Evolutionary conservation across 2,797 vertebrate genomes (phyloP).

Genomic region (Darevskia mixta): DNA sequence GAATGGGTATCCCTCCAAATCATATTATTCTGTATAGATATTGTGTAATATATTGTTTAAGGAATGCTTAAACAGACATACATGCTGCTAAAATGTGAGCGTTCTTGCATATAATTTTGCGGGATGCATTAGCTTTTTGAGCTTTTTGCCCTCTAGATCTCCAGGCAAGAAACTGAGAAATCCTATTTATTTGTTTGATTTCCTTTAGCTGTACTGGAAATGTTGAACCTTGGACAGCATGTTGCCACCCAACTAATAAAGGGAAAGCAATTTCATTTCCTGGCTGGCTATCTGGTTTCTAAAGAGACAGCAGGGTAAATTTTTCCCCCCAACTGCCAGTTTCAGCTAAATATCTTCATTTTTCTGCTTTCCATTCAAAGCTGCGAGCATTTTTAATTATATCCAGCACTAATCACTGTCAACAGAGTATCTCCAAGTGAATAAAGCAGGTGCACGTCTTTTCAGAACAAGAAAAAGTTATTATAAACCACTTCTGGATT

Average conservation of each 20-base stretch:
- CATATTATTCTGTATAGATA: not conserved
- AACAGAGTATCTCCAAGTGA: constrained; percentile 2
- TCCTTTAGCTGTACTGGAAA: constrained; percentile 26
- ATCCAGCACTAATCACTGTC: constrained; percentile 10
- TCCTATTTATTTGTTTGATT: not conserved
- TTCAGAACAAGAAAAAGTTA: constrained; percentile 13
- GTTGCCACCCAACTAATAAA: constrained; percentile 19
- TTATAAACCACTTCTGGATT: not conserved
- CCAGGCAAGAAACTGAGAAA: fast-evolving
- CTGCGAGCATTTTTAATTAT: constrained; percentile 42
- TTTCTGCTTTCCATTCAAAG: constrained; percentile 12
- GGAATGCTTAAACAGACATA: not conserved
- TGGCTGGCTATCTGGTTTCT: constrained; percentile 28
- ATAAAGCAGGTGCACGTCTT: not conserved
- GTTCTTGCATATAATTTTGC: not conserved
- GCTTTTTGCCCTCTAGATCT: not conserved
- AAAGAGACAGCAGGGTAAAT: not conserved
- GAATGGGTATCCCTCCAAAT: not conserved
- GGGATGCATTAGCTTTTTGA: not conserved
- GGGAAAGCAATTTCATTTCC: constrained; percentile 46
- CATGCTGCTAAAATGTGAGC: not conserved
- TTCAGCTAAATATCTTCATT: constrained; percentile 23
- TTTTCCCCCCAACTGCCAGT: constrained; percentile 12
- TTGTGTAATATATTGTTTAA: not conserved
- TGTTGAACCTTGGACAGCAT: not conserved